Conservation (phyloP, 2,888 invertebrate species). For the Malthinus flaveolus region DNA sequence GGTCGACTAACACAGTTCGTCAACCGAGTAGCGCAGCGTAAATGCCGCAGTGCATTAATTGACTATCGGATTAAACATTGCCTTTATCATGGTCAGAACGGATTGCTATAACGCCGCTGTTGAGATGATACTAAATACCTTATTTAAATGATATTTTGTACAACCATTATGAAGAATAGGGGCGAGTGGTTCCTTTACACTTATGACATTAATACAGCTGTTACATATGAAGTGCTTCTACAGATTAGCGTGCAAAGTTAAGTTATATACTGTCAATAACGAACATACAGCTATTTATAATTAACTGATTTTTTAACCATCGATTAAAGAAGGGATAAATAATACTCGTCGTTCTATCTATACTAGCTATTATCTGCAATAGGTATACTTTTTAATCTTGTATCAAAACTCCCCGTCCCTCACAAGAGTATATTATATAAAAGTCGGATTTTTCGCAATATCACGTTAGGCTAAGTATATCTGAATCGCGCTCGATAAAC, state of each 20-base stretch:
- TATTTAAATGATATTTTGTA: constrained; percentile 42
- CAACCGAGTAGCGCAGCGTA: constrained; percentile 16
- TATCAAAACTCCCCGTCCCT: constrained; percentile 55
- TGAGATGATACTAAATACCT: constrained; percentile 38
- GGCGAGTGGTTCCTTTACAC: constrained; percentile 52
- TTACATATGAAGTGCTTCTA: constrained; percentile 54
- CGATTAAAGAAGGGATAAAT: constrained; percentile 44
- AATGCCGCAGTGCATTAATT: constrained; percentile 35
- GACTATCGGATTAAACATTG: constrained; percentile 38
- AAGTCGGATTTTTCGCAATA: constrained; percentile 52
- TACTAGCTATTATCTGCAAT: constrained; percentile 42
- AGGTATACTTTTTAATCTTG: constrained; percentile 49
- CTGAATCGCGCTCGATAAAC: constrained; percentile 36
- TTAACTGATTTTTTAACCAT: constrained; percentile 38
- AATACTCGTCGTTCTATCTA: constrained; percentile 49
- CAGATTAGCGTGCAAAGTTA: constrained; percentile 51
- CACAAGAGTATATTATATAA: constrained; percentile 50
- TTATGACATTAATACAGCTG: constrained; percentile 54
- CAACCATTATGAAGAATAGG: constrained; percentile 43
- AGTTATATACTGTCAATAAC: constrained; percentile 50
- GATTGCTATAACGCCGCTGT: constrained; percentile 35
- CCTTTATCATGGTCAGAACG: constrained; percentile 35
- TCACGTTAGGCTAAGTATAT: constrained; percentile 51
- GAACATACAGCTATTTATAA: constrained; percentile 48
- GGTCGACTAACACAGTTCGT: constrained; percentile 12